Evolutionary conservation across 2,888 invertebrate species (phyloP).

Genomic region (Ophonus ardosiacus): DNA sequence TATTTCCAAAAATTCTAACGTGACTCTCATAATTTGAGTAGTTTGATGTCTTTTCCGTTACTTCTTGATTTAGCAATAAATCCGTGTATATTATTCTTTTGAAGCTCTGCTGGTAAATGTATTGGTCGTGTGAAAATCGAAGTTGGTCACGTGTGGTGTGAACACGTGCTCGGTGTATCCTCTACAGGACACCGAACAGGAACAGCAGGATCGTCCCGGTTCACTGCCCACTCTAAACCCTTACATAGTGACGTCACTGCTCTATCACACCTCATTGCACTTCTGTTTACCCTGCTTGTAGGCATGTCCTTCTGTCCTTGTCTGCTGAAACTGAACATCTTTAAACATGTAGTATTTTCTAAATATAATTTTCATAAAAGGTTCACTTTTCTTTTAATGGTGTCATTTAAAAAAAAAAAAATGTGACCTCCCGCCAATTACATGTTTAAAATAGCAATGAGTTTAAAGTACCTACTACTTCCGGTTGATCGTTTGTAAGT

Average conservation of each 20-base stretch:
- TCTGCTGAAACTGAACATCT: not conserved
- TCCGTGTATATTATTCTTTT: not conserved
- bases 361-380: not conserved
- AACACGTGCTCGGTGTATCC: not conserved
- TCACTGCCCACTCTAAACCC: constrained; percentile 16
- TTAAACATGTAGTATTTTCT: not conserved
- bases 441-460: no score
- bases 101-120: not conserved
- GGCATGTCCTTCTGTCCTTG: not conserved
- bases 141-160: not conserved
- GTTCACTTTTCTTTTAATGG: no score
- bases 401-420: no score
- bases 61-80: no score
- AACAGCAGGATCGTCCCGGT: constrained; percentile 16
- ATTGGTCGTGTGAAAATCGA: not conserved
- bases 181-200: not conserved
- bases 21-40: no score
- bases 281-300: not conserved
- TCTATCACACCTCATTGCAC: constrained; percentile 5
- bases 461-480: no score
- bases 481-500: no score
- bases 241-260: not conserved
- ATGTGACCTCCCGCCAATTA: no score
- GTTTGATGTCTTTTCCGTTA: no score
- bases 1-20: no score